These are phyloP conservation scores for Scleropages formosus DNA, from an alignment of 2,797 vertebrate species.

Conservation along the genomic window DNA sequence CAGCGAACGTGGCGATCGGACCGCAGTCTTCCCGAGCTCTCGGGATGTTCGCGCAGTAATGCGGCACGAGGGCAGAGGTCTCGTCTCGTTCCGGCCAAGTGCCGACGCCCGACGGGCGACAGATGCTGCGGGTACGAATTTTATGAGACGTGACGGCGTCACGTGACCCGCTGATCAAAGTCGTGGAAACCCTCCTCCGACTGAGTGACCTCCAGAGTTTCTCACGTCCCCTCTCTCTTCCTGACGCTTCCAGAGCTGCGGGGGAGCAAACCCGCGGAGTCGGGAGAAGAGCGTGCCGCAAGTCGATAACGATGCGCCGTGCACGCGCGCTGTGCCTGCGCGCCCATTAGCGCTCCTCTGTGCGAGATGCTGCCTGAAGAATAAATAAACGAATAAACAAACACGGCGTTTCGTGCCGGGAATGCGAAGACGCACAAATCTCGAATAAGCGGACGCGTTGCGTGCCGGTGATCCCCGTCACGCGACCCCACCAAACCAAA, in stretches of 20 bases:
- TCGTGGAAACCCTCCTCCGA: not conserved
- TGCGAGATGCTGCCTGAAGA: not conserved
- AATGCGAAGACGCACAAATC: not conserved
- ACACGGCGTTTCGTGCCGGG: not conserved
- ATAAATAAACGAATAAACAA: not conserved
- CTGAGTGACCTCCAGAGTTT: not conserved
- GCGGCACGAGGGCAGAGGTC: not conserved
- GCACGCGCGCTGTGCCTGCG: not conserved
- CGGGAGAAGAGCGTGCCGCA: not conserved
- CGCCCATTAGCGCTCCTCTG: not conserved
- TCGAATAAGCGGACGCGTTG: not conserved
- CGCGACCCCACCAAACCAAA: not conserved
- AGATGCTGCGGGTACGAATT: not conserved
- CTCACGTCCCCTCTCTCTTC: not conserved
- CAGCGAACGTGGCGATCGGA: no score
- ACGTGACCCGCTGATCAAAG: not conserved
- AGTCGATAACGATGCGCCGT: not conserved
- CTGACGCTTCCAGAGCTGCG: not conserved
- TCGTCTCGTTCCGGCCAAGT: not conserved
- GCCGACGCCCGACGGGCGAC: slow-evolving; percentile 2
- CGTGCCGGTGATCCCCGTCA: not conserved
- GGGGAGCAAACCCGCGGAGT: not conserved
- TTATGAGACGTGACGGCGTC: not conserved
- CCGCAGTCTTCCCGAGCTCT: not conserved
- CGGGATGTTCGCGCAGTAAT: not conserved